Percentiles rank a stretch among this genome's conserved stretches.
phyloP scores from a whole-genome alignment of 2,888 invertebrate species.

The Synergus itoensis region DNA sequence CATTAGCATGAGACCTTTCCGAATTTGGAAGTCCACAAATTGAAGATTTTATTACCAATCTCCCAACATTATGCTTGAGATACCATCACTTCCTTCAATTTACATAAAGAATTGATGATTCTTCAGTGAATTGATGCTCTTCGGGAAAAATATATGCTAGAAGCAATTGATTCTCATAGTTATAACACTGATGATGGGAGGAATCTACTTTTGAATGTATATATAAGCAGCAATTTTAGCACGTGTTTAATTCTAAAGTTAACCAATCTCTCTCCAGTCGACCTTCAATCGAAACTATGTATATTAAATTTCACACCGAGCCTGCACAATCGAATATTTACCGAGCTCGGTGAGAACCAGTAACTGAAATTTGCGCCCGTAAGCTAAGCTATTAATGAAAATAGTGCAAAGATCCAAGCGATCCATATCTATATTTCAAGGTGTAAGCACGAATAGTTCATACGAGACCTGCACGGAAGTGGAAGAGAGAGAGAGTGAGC shows the following conservation, averaged over 20 bases:
- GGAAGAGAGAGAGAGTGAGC: neutral
- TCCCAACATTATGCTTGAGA: neutral
- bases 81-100: neutral
- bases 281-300: slow-evolving; percentile 21
- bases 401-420: slow-evolving; percentile 47
- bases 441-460: slow-evolving; percentile 48
- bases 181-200: neutral
- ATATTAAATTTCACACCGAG: slow-evolving; percentile 33
- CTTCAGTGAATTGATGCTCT: neutral
- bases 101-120: neutral
- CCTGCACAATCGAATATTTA: neutral
- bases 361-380: slow-evolving; percentile 42
- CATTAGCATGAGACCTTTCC: too few relatives aligned
- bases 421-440: slow-evolving; percentile 49
- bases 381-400: slow-evolving; percentile 45
- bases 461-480: neutral
- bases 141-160: neutral
- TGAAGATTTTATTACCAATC: too few relatives aligned
- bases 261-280: slow-evolving; percentile 30
- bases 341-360: slow-evolving; percentile 31
- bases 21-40: too few relatives aligned
- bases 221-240: slow-evolving; percentile 32
- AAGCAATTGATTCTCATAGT: slow-evolving; percentile 8
- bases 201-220: neutral
- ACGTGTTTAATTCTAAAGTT: slow-evolving; percentile 37